Conservation (phyloP, 2,888 invertebrate genomes). For the Ormia ochracea region DNA sequence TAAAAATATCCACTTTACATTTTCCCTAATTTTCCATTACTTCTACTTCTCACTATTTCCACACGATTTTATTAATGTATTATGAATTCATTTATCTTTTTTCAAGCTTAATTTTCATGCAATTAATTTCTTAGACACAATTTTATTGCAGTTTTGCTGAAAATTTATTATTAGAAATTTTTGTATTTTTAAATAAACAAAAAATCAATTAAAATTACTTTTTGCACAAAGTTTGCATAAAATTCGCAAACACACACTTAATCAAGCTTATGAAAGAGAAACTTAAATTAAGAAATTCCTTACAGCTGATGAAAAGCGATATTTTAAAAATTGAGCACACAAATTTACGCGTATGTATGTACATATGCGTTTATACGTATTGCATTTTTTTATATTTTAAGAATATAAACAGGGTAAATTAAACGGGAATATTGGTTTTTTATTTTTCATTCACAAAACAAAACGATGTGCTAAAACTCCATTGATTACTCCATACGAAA, state of each 20-base stretch:
- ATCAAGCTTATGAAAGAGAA: not conserved
- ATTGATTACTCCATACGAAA: constrained; percentile 13
- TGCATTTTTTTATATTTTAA: not conserved
- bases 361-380: not conserved
- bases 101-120: no score
- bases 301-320: no score
- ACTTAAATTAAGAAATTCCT: not conserved
- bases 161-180: not conserved
- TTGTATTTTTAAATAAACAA: constrained; percentile 1
- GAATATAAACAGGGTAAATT: not conserved
- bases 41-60: no score
- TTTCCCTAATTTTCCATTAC: no score
- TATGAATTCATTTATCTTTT: no score
- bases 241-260: not conserved
- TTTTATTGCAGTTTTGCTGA: not conserved
- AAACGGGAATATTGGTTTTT: constrained; percentile 23
- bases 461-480: not conserved
- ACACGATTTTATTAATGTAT: no score
- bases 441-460: not conserved
- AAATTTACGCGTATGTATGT: no score
- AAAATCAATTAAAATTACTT: constrained; percentile 49
- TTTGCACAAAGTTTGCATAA: not conserved
- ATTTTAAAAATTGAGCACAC: not conserved
- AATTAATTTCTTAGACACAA: no score
- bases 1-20: no score